phyloP scores from a whole-genome alignment of 2,888 invertebrate genomes.

The Anagyrus pseudococci region DNA sequence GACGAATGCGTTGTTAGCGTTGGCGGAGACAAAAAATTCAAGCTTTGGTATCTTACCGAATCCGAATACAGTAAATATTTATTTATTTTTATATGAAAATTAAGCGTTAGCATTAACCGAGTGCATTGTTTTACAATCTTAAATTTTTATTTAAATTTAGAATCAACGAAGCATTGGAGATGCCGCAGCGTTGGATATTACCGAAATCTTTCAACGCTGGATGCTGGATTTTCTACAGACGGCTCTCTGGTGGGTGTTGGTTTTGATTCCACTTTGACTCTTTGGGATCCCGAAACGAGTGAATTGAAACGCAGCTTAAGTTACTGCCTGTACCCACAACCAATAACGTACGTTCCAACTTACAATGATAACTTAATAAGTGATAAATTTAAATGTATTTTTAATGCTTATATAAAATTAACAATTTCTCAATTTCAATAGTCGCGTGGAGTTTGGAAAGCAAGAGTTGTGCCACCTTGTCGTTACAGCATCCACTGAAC shows the following conservation, averaged over 20 bases:
- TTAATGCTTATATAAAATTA: neutral
- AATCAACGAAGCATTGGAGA: constrained; percentile 69
- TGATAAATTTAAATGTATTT: no score
- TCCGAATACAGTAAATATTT: constrained; percentile 63
- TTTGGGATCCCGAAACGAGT: constrained; percentile 71
- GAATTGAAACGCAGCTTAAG: constrained; percentile 68
- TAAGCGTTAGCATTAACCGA: no score
- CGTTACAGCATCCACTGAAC: constrained; percentile 66
- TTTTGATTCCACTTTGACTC: constrained; percentile 71
- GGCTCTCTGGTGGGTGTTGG: constrained; percentile 78
- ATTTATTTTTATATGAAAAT: constrained; percentile 10
- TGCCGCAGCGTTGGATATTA: constrained; percentile 72
- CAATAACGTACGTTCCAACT: constrained; percentile 56
- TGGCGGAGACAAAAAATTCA: constrained; percentile 73
- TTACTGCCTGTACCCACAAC: constrained; percentile 57
- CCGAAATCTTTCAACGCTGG: constrained; percentile 66
- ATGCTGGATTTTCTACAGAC: constrained; percentile 74
- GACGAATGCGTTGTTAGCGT: constrained; percentile 70
- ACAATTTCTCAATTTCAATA: constrained; percentile 42
- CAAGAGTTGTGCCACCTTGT: constrained; percentile 67
- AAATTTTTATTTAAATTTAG: constrained; percentile 52
- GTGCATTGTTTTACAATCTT: constrained; percentile 6
- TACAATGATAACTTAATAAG: no score
- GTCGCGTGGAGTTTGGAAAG: constrained; percentile 68
- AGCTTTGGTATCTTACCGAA: constrained; percentile 72